Percentiles rank a stretch among this genome's conserved stretches.
Conservation (phyloP, 2,888 invertebrate species). For the Pristionchus japonicus region DNA sequence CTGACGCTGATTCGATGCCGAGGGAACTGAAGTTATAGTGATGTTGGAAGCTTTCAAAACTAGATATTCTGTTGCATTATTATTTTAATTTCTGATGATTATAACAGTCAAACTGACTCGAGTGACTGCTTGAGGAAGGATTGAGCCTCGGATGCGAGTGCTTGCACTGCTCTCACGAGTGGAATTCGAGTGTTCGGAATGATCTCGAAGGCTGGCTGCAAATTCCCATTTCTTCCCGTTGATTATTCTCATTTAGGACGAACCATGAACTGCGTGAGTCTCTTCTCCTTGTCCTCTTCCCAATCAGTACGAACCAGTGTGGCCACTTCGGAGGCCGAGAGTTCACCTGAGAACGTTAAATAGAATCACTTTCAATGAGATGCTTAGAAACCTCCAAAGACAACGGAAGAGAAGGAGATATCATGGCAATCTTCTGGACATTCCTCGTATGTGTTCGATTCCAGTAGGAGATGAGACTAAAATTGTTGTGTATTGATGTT, state of each 20-base stretch:
- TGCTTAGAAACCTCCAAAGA: conserved; percentile 67
- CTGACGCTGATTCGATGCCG: neutral
- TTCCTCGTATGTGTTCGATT: neutral
- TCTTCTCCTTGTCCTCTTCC: conserved; percentile 69
- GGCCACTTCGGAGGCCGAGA: conserved; percentile 57
- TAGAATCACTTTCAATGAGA: conserved; percentile 21
- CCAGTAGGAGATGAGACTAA: conserved; percentile 32
- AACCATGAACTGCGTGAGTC: conserved; percentile 61
- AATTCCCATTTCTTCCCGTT: neutral
- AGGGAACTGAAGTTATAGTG: neutral
- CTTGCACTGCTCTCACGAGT: conserved; percentile 63
- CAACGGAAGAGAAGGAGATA: conserved; percentile 65
- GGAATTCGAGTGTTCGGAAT: conserved; percentile 67
- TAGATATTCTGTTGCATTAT: no score
- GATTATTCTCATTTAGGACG: neutral
- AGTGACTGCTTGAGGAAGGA: conserved; percentile 60
- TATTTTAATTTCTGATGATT: no score
- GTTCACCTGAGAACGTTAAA: neutral
- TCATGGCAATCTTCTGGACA: conserved; percentile 66
- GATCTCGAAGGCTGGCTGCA: conserved; percentile 62
- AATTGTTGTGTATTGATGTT: neutral
- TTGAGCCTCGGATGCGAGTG: conserved; percentile 63
- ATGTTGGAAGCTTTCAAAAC: no score
- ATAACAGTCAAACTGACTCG: neutral
- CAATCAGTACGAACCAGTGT: conserved; percentile 67